These are phyloP conservation scores for Characodon lateralis DNA, from an alignment of 2,797 vertebrate species.

Conservation along the genomic window DNA sequence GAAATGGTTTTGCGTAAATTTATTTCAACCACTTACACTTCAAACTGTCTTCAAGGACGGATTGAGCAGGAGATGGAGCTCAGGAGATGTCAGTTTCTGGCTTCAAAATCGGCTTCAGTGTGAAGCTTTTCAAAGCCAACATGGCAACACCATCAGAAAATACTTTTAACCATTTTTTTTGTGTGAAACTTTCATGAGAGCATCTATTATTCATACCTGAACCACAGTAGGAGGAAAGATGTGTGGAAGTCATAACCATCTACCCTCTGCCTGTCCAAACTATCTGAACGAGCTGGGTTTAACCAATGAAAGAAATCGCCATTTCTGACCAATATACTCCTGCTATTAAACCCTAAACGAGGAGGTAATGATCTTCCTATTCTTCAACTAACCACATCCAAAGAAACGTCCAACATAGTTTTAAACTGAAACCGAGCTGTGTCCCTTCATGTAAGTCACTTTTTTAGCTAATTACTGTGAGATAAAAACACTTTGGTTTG, in stretches of 20 bases:
- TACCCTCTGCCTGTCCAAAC: not conserved
- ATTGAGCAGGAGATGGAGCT: not conserved
- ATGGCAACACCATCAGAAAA: not conserved
- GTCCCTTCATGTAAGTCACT: not conserved
- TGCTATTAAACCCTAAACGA: no score
- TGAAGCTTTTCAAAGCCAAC: not conserved
- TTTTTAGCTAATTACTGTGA: not conserved
- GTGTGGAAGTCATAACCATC: no score
- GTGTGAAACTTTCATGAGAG: not conserved
- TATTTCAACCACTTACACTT: not conserved
- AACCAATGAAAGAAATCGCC: no score
- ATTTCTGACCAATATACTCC: no score
- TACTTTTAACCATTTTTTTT: not conserved
- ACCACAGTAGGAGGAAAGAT: not conserved
- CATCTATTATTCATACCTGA: not conserved
- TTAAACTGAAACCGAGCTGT: not conserved
- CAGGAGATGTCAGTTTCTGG: not conserved
- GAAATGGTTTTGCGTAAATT: not conserved
- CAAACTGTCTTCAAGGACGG: not conserved
- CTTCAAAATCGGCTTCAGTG: not conserved
- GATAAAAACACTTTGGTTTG: not conserved
- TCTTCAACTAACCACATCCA: no score
- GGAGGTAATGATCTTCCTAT: no score
- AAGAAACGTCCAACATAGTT: not conserved
- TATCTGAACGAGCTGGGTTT: not conserved